Percentiles rank a stretch among this genome's conserved stretches.
These are phyloP conservation scores for Cantharis rustica DNA, from an alignment of 2,888 invertebrate genomes.

Conservation along the genomic window DNA sequence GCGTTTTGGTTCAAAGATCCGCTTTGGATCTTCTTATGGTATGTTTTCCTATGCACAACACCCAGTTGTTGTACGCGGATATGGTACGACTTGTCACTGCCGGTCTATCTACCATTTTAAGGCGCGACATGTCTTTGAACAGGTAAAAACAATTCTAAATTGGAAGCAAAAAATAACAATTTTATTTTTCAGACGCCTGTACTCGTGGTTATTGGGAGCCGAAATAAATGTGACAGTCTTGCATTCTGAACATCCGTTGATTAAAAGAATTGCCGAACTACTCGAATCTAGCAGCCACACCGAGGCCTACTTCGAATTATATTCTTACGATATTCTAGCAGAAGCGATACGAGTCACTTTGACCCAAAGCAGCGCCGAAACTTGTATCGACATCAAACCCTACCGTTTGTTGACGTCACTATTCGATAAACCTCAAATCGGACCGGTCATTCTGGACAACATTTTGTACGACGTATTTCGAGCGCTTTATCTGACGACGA, in stretches of 20 bases:
- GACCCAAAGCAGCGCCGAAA: constrained; percentile 58
- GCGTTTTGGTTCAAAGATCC: constrained; percentile 83
- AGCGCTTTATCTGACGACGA: constrained; percentile 61
- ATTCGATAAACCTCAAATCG: constrained; percentile 86
- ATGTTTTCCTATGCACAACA: constrained; percentile 85
- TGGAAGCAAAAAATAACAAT: not conserved
- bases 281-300: constrained; percentile 47
- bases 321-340: constrained; percentile 67
- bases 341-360: constrained; percentile 67
- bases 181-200: constrained; percentile 65
- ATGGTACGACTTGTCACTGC: constrained; percentile 75
- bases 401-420: constrained; percentile 82
- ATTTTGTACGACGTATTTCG: constrained; percentile 80
- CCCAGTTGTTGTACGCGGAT: constrained; percentile 69
- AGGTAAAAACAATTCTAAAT: constrained; percentile 59
- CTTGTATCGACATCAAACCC: constrained; percentile 67
- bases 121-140: constrained; percentile 90
- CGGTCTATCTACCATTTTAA: constrained; percentile 73
- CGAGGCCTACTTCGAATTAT: constrained; percentile 67
- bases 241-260: constrained; percentile 50
- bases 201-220: constrained; percentile 81
- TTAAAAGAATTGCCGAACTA: constrained; percentile 45
- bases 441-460: constrained; percentile 75
- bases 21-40: constrained; percentile 81
- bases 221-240: constrained; percentile 63